Base-by-base conservation (phyloP, 2,888 invertebrate species). In the Eupeodes latifasciatus region DNA sequence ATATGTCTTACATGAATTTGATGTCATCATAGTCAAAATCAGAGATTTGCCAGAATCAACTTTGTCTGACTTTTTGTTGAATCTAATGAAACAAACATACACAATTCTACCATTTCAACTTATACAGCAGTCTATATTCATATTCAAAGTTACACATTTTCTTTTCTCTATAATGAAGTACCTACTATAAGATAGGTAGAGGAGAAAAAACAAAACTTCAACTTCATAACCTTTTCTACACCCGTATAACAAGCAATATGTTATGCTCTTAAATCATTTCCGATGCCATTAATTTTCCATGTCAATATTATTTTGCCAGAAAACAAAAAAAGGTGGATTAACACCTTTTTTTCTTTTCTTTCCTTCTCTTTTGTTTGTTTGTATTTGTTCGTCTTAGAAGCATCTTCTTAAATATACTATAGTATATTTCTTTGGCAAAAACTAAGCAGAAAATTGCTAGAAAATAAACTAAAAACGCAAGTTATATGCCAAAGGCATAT, bases 251-350 rank as follows among this genome's bases (percentile, higher is more conserved):
- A 64, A 72, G 51, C 49, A 79, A 51, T 64, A 74, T 64, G 82
- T 79, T 78, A 78, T 72, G 75, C 82, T 84, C 76, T 85, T 89
- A 89, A 90, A 90, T 86, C 90, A 90, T 90, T 89, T 90, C 89
- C 85, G 82, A 83, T 81, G 81, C 81, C 89, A 90, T 90, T 89
- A 90, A 90, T 90, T 90, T 89, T 87, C 81, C 81, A 77, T 89
- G 88, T 85, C 90, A 90, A 85, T 89, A 89, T 87, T 87, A 77
- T 77, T 85, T 85, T 72, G 40, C 61, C 44, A 57, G 64, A 47
- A 81, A 59, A 85, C 72, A 78, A 51, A 75, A 19, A 19, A 19
- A 79, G 55, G 57, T 71, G 71, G 71, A 71, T 71, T 71, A 71
- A 71, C 71, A 71, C 71, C 71, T 71, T 57, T 71, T 66, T 49